These are phyloP conservation scores for Conus canariensis DNA, from an alignment of 2,888 invertebrate genomes.

Conservation along the genomic window DNA sequence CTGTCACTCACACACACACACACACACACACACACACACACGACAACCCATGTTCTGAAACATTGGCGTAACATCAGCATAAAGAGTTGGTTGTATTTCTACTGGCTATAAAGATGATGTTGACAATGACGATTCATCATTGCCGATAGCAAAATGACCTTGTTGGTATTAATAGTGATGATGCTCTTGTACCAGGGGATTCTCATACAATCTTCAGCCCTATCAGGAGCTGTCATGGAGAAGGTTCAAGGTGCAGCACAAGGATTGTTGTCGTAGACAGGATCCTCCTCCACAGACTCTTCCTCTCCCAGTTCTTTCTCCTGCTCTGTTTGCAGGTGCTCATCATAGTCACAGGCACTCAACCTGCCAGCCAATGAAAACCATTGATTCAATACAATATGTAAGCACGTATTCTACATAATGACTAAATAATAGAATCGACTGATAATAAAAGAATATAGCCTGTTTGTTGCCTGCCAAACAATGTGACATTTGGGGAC, in stretches of 20 bases:
- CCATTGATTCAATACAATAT: not conserved
- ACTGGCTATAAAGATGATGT: too few relatives aligned
- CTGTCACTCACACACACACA: not conserved
- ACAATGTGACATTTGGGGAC: too few relatives aligned
- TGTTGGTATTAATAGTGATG: too few relatives aligned
- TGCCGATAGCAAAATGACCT: too few relatives aligned
- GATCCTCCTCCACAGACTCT: not conserved
- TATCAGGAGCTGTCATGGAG: too few relatives aligned
- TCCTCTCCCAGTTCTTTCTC: not conserved
- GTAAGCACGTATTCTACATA: too few relatives aligned
- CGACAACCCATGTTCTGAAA: not conserved
- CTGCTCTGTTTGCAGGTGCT: not conserved
- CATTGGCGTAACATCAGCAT: too few relatives aligned
- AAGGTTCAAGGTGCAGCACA: not conserved
- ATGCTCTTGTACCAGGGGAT: too few relatives aligned
- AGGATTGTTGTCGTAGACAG: slow-evolving; percentile 2
- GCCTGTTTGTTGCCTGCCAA: too few relatives aligned
- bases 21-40: slow-evolving; percentile 18
- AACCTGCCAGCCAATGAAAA: slow-evolving; percentile 1
- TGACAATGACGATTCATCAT: too few relatives aligned
- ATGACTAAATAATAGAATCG: not conserved
- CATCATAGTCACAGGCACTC: slow-evolving; percentile 15
- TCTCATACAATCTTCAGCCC: too few relatives aligned
- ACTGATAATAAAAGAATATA: not conserved
- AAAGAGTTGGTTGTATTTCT: too few relatives aligned